These are phyloP conservation scores for Sphyrna mokarran DNA, from an alignment of 2,113 vertebrate genomes.

Conservation along the genomic window DNA sequence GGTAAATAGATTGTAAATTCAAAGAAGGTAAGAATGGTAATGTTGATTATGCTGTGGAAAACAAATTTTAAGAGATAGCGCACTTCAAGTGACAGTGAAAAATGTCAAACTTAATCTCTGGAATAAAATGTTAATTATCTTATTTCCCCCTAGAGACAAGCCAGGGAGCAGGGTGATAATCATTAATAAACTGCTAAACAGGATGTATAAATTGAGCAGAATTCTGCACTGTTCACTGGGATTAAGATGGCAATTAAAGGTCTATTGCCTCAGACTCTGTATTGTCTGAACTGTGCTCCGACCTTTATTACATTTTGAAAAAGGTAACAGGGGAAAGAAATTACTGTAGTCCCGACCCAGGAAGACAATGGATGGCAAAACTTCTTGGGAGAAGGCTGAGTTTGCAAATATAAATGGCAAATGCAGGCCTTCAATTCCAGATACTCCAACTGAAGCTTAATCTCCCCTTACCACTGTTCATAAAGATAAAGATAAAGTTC, in stretches of 20 bases:
- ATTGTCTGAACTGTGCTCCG: neutral
- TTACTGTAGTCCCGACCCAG: neutral
- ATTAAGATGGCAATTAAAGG: conserved; percentile 17
- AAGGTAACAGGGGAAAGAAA: neutral
- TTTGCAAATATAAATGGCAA: neutral
- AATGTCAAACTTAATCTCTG: conserved; percentile 14
- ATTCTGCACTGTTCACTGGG: neutral
- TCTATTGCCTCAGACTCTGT: neutral
- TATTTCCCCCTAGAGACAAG: neutral
- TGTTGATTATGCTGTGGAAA: neutral
- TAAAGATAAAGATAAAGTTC: neutral
- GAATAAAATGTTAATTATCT: conserved; percentile 7
- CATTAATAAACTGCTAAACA: conserved; percentile 20
- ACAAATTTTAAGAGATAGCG: neutral
- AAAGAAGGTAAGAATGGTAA: neutral
- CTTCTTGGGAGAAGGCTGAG: neutral
- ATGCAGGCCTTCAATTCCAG: neutral
- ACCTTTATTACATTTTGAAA: neutral
- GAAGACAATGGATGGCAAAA: neutral
- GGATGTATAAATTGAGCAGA: neutral
- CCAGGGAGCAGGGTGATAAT: neutral
- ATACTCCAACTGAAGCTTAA: neutral
- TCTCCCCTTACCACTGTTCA: neutral
- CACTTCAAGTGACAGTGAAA: conserved; percentile 5
- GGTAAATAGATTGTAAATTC: neutral